A percentile compares a stretch with the other conserved stretches of the same genome.
Conservation (phyloP, 2,888 invertebrate genomes). For the Lypha dubia region DNA sequence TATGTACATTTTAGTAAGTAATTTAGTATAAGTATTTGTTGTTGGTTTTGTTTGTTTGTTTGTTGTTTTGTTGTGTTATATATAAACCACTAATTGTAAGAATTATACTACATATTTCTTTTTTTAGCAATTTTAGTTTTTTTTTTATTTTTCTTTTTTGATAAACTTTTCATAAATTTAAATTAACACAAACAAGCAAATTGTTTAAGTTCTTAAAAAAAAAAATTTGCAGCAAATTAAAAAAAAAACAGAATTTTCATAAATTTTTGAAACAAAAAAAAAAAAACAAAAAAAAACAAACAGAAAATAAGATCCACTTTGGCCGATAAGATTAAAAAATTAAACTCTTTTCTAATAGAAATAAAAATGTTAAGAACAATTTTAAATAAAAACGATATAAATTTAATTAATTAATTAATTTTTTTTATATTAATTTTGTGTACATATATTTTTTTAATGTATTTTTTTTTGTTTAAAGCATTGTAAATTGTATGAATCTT, state of each 20-base stretch:
- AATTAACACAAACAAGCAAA: not conserved
- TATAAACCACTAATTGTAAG: constrained; percentile 56
- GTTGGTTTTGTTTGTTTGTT: constrained; percentile 23
- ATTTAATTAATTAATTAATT: not conserved
- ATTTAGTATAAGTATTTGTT: constrained; percentile 39
- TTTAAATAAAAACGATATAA: constrained; percentile 4
- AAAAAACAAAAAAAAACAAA: constrained; percentile 1
- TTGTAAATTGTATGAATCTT: constrained; percentile 55
- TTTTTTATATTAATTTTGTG: constrained; percentile 27
- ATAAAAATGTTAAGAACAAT: constrained; percentile 32
- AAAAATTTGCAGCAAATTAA: not conserved
- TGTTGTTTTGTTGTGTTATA: constrained; percentile 25
- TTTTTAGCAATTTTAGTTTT: constrained; percentile 7
- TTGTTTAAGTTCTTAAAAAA: not conserved
- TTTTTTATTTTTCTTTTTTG: not conserved
- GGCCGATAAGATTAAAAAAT: not conserved
- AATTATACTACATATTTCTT: constrained; percentile 37
- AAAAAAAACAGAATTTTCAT: not conserved
- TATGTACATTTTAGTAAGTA: constrained; percentile 46
- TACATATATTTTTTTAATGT: constrained; percentile 6
- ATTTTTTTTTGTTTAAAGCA: constrained; percentile 58
- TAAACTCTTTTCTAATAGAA: constrained; percentile 2
- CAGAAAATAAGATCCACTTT: not conserved
- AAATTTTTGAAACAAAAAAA: not conserved
- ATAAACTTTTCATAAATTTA: not conserved